Evolutionary conservation across 2,797 vertebrate genomes (phyloP).

Genomic region (Pteropus rufus): DNA sequence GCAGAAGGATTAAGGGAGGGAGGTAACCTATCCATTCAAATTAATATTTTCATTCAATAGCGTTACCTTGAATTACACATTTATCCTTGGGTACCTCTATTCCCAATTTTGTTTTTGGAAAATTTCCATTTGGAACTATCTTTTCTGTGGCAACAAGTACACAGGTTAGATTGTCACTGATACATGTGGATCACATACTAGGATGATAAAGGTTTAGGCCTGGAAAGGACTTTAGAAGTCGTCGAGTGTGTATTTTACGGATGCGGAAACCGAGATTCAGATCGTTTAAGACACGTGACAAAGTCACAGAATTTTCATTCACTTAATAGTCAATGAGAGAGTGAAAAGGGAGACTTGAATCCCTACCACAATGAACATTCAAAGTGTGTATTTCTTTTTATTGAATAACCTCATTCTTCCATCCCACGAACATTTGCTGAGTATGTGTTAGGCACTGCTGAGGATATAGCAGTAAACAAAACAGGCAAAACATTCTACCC

Average conservation of each 20-base stretch:
- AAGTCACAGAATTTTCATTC: background rate
- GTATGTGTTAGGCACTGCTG: too few species aligned
- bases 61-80: background rate
- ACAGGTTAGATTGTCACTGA: background rate
- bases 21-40: background rate
- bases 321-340: background rate
- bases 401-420: background rate
- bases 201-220: background rate
- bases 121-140: background rate
- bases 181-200: accelerated
- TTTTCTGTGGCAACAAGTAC: background rate
- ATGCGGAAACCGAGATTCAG: background rate
- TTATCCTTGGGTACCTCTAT: background rate
- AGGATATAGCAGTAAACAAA: background rate
- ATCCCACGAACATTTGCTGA: background rate
- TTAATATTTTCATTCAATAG: background rate
- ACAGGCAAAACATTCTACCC: background rate
- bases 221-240: background rate
- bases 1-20: background rate
- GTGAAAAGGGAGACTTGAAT: background rate
- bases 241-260: background rate
- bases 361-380: background rate
- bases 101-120: background rate
- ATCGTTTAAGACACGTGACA: background rate
- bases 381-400: background rate